Evolutionary conservation across 1,140 invertebrate genomes (phyloP), one percentile per base, ranked within the genome.

Genomic region (Drosophila sturtevanti): DNA sequence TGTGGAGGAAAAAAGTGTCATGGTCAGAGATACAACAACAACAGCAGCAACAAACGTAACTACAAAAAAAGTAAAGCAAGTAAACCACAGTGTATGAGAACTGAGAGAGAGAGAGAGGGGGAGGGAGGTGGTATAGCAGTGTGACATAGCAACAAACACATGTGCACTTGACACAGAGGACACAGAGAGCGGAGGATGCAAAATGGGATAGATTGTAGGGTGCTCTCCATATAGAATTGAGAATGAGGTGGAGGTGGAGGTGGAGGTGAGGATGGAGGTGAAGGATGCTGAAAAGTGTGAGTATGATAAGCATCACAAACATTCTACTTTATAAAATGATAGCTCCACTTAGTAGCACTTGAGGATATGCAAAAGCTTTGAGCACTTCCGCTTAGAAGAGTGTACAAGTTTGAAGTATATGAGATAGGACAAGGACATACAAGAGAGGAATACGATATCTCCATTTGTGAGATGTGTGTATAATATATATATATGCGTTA

Each of bases 281-380:
- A n/a, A n/a, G 62, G 55, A 61, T 35, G 58, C 24, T 56, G 14
- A 34, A 56, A 34, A 56, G 54, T 56, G 54, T 69, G 73, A 66
- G 66, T 85, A 74, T 68, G 74, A 78, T 86, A 85, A 86, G 77
- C 81, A 81, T 66, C 70, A 78, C 63, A 68, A 74, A 78, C 69
- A 77, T 61, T 48, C 51, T 51, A 60, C 38, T 65, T 65, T 58
- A 74, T 80, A 81, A 80, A 86, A 72, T 77, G 78, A 86, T 86
- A 86, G 81, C 70, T 64, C 81, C 81, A 86, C 81, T 86, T 86
- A 86, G 81, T 86, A 75, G 81, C 78, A 85, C 81, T 86, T 86
- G 79, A 86, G 81, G 74, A 86, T 86, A 86, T 86, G 81, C 81
- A 86, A 87, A 85, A 78, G 82, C 78, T 63, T 72, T 69, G 68